These are phyloP conservation scores for Caerostris darwini DNA, from an alignment of 1,140 invertebrate species.

Conservation along the genomic window DNA sequence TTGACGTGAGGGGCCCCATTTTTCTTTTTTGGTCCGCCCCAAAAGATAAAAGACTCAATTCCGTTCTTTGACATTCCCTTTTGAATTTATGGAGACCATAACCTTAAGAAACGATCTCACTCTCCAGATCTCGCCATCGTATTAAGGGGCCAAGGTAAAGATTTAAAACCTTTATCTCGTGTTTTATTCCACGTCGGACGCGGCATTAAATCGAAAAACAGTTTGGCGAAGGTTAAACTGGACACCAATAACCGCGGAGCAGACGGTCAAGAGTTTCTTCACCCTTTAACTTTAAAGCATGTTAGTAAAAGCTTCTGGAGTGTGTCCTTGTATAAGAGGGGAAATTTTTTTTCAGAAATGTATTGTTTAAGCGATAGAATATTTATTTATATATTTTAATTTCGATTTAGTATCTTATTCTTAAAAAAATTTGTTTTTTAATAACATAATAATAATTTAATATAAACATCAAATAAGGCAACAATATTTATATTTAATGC, in stretches of 20 bases:
- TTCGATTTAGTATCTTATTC: no score
- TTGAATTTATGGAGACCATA: constrained; percentile 58
- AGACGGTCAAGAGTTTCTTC: background rate
- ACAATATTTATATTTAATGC: no score
- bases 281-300: background rate
- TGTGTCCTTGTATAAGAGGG: no score
- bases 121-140: constrained; percentile 14
- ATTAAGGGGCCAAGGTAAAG: constrained; percentile 4
- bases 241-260: constrained; percentile 1
- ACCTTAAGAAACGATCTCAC: constrained; percentile 23
- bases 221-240: constrained; percentile 38
- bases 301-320: background rate
- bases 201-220: constrained; percentile 46
- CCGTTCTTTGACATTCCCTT: constrained; percentile 62
- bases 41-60: constrained; percentile 64
- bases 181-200: constrained; percentile 32
- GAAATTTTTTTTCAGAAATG: no score
- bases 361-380: no score
- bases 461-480: no score
- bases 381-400: no score
- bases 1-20: background rate
- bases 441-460: no score
- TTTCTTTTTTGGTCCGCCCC: background rate
- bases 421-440: no score
- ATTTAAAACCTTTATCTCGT: constrained; percentile 58